Evolutionary conservation across 2,113 vertebrate genomes (phyloP), one percentile per base, ranked within the genome.

Genomic region (Campylorhamphus procurvoides): DNA sequence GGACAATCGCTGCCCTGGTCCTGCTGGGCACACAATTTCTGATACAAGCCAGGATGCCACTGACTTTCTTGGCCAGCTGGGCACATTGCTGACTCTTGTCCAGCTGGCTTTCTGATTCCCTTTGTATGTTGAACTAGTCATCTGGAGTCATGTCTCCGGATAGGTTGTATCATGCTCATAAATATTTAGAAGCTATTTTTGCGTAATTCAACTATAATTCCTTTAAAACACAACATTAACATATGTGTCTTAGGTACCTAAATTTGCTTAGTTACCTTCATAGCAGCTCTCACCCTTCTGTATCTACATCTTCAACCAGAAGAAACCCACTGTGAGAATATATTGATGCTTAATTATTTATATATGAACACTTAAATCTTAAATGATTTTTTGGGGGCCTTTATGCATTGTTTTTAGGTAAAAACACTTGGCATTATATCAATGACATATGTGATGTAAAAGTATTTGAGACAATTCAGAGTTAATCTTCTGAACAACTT

Each of bases 1-100:
- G 18, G 29, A 31, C 39, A 40, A 10, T 53, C 52, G 0, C 16
- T 68, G 39, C 10, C 62, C 62, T 40, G 20, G 4, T 8, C 23
- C 12, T 53, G 53, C 33, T 58, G 50, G 9, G 3, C 42, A 58
- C 31, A 42, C 6, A 22, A 4, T 5, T 49, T 16, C 50, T 53
- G 23, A 4, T 52, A 0, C 16, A 74, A 29, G 8, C 18, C 23
- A 68, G 24, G 24, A n/a, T 75, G n/a, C 16, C 33, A 31, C 0
- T 25, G 35, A 17, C 17, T 9, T 40, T 56, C 40, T 42, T 22
- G 35, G 16, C 16, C 49, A 72, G 1, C 40, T 40, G 29, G 16
- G 17, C 16, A 88, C 5, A 15, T 22, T 31, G 20, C 11, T 58
- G 35, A 31, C 25, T 40, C 1, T 0, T 18, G 17, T 49, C 37